These are phyloP conservation scores for Stegophylla sp. DNA, from an alignment of 2,888 invertebrate species.

Conservation along the genomic window DNA sequence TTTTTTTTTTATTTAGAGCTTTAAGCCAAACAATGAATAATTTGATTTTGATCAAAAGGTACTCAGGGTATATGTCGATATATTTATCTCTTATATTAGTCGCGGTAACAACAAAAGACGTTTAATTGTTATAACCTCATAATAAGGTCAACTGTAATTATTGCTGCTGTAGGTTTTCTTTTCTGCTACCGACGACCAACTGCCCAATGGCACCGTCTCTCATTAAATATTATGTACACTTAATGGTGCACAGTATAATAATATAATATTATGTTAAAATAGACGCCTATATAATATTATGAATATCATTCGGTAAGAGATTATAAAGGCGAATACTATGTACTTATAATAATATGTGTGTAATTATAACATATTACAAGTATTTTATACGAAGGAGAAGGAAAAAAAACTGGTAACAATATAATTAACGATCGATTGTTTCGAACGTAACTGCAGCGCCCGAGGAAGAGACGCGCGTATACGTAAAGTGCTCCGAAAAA, in stretches of 20 bases:
- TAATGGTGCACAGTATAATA: neutral
- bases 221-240: too few species aligned
- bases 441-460: slow-evolving; percentile 16
- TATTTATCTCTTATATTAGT: slow-evolving; percentile 10
- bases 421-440: slow-evolving; percentile 55
- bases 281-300: neutral
- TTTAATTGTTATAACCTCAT: slow-evolving; percentile 29
- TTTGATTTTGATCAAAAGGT: slow-evolving; percentile 15
- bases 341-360: neutral
- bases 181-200: slow-evolving; percentile 19
- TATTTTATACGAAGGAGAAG: slow-evolving; percentile 14
- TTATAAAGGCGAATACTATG: too few species aligned
- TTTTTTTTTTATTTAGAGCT: too few species aligned
- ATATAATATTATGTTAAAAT: neutral
- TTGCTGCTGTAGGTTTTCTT: slow-evolving; percentile 27
- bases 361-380: neutral
- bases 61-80: slow-evolving; percentile 8
- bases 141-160: slow-evolving; percentile 22
- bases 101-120: slow-evolving; percentile 35
- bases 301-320: too few species aligned
- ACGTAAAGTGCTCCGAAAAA: slow-evolving; percentile 20
- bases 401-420: neutral
- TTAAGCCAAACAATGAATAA: slow-evolving; percentile 26
- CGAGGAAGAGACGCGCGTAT: neutral
- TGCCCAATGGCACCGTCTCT: neutral